phyloP scores from a whole-genome alignment of 2,797 vertebrate genomes.

The Rhadinocentrus ornatus region DNA sequence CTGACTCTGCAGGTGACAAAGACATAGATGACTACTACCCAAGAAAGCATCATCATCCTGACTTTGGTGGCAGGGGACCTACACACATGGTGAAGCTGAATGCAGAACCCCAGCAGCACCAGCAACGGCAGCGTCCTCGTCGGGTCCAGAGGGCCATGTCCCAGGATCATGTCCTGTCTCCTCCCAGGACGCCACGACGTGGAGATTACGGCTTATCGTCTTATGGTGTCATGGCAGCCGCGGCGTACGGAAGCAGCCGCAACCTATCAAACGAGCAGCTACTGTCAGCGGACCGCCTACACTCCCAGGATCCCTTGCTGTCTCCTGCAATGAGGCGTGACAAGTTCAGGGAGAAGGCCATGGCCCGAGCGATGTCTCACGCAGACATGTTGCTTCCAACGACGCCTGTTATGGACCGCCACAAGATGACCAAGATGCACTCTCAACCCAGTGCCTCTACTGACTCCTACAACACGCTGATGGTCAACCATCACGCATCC shows the following conservation, averaged over 20 bases:
- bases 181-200: conserved; percentile 84
- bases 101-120: conserved; percentile 72
- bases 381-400: conserved; percentile 93
- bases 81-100: conserved; percentile 93
- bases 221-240: conserved; percentile 65
- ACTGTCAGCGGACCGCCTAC: conserved; percentile 92
- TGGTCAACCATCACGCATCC: conserved; percentile 84
- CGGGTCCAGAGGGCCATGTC: conserved; percentile 85
- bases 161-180: conserved; percentile 88
- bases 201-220: conserved; percentile 74
- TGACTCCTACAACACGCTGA: conserved; percentile 93
- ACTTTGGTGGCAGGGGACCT: conserved; percentile 89
- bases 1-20: conserved; percentile 84
- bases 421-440: conserved; percentile 97
- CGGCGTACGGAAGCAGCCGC: conserved; percentile 82
- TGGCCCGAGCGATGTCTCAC: conserved; percentile 93
- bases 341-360: conserved; percentile 86
- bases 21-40: conserved; percentile 93
- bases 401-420: conserved; percentile 93
- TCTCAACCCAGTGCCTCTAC: conserved; percentile 93
- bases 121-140: conserved; percentile 75
- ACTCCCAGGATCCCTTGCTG: conserved; percentile 95
- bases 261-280: conserved; percentile 95
- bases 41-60: conserved; percentile 89
- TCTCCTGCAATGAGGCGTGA: conserved; percentile 92